Evolutionary conservation across 2,113 vertebrate genomes (phyloP).

Genomic region (Phylloscopus whistleri): DNA sequence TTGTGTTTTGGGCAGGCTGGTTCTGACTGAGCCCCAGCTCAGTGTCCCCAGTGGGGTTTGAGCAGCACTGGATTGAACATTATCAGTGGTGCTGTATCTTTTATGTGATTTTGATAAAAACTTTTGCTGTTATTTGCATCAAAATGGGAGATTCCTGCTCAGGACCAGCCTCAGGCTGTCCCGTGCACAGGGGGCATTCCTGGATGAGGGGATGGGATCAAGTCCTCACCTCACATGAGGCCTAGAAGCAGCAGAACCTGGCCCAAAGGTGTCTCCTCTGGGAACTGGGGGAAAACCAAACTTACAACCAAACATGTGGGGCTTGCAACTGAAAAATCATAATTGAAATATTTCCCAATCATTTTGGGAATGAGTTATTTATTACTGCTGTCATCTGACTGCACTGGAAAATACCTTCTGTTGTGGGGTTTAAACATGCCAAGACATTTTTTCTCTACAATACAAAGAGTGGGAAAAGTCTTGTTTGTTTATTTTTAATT

Average conservation of each 20-base stretch:
- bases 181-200: rapidly evolving
- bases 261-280: neutral
- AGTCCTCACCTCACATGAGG: neutral
- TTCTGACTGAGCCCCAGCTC: neutral
- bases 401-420: neutral
- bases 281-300: neutral
- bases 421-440: neutral
- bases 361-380: neutral
- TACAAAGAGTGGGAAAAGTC: neutral
- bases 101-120: neutral
- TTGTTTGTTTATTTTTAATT: neutral
- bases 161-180: neutral
- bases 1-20: neutral
- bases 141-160: neutral
- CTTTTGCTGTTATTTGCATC: neutral
- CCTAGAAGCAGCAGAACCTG: neutral
- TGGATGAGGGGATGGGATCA: neutral
- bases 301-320: neutral
- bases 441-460: neutral
- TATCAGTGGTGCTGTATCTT: neutral
- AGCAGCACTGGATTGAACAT: neutral
- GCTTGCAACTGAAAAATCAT: neutral
- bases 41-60: neutral
- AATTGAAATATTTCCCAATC: neutral
- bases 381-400: neutral